Evolutionary conservation across 2,113 vertebrate genomes (phyloP), one percentile per base, ranked within the genome.

Genomic region (Thryonomys swinderianus): DNA sequence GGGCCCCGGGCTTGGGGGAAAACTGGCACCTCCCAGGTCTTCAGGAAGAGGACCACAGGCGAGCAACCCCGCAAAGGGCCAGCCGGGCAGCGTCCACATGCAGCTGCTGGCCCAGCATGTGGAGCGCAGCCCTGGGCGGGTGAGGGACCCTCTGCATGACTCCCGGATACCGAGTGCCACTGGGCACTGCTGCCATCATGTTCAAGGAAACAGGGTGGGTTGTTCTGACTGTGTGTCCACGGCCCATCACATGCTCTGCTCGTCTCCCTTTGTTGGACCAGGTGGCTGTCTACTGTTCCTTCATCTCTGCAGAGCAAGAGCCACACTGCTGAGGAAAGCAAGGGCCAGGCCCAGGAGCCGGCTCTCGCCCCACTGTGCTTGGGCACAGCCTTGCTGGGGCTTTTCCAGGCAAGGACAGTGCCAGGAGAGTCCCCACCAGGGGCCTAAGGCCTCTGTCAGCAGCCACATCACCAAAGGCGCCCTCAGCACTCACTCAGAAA

Each of bases 191-290:
- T 73, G 66, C 6, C 21, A 55, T 61, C 62, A 32, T 74, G 51
- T 93, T 37, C n/a, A n/a, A n/a, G n/a, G n/a, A n/a, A n/a, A n/a
- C n/a, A n/a, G n/a, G 62, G 42, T 61, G 67, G 55, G 80, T 25
- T 9, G 25, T n/a, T 91, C 69, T 67, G 86, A 90, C 57, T 88
- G 30, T 40, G 78, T 88, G 69, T 93, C 81, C 55, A 80, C 40
- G 76, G 2, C 85, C 90, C 85, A 61, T 62, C 81, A 45, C 59
- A 40, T 74, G 82, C 73, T 57, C 82, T 59, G 53, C 66, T 51
- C 57, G 5, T 79, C 2, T 48, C 32, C 45, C 48, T 84, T 69
- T 57, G 30, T 89, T 79, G 73, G 61, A 95, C n/a, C n/a, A n/a
- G n/a, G n/a, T n/a, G n/a, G n/a, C n/a, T n/a, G n/a, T n/a, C n/a